phyloP scores from a whole-genome alignment of 2,797 vertebrate genomes.

The Dallia pectoralis region DNA sequence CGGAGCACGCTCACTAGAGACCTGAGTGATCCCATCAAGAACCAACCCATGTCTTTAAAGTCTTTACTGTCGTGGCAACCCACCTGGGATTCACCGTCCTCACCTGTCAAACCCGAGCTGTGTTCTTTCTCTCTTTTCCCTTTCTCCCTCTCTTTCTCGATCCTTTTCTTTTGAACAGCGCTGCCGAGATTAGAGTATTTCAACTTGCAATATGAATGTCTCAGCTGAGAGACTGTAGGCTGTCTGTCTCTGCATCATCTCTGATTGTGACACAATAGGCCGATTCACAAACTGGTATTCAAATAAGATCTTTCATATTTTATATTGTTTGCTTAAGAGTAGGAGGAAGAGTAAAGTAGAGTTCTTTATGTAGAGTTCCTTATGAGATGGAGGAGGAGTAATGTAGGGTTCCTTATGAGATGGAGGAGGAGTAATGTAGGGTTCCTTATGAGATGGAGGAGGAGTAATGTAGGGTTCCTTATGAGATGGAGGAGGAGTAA shows the following conservation, averaged over 20 bases:
- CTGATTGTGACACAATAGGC: slow-evolving; percentile 21
- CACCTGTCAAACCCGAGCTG: neutral
- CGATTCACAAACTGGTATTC: slow-evolving; percentile 27
- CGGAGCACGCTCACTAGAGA: slow-evolving; percentile 23
- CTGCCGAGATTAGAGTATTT: neutral
- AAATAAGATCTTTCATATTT: slow-evolving; percentile 31
- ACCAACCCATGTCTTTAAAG: neutral
- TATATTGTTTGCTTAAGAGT: slow-evolving; percentile 27
- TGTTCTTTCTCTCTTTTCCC: neutral
- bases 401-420: neutral
- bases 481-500: no score
- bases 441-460: neutral
- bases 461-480: neutral
- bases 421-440: neutral
- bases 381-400: no score
- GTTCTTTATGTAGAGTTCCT: neutral
- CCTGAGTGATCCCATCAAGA: slow-evolving; percentile 30
- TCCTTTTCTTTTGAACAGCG: neutral
- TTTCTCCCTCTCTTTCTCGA: neutral
- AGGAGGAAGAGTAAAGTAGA: no score
- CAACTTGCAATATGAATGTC: neutral
- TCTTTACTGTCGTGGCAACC: neutral
- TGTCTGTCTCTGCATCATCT: slow-evolving; percentile 1
- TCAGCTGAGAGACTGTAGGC: neutral
- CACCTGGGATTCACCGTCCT: neutral